Percentiles rank a stretch among this genome's conserved stretches.
Conservation (phyloP, 2,888 invertebrate genomes). For the Nephrotoma flavescens region DNA sequence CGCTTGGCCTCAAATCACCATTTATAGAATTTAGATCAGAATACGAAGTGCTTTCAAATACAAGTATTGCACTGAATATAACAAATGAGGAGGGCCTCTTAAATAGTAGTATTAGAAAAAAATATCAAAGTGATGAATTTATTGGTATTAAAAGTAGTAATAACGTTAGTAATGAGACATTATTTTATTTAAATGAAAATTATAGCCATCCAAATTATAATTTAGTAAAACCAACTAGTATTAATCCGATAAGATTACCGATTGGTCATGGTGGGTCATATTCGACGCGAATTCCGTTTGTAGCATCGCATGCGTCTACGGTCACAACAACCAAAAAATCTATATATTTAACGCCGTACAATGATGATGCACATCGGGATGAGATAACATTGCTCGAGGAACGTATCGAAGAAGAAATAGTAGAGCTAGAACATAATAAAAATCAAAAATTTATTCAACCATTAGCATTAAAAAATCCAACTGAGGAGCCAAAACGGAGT, state of each 20-base stretch:
- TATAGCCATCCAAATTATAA: background rate
- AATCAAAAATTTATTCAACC: conserved; percentile 32
- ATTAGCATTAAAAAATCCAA: conserved; percentile 30
- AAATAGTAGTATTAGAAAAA: background rate
- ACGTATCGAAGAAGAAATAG: conserved; percentile 24
- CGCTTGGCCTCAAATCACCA: conserved; percentile 29
- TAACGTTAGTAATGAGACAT: background rate
- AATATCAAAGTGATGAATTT: background rate
- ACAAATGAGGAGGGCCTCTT: conserved; percentile 27
- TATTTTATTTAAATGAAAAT: conserved; percentile 3
- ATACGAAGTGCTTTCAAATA: conserved; percentile 27
- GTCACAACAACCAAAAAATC: background rate
- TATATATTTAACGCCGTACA: background rate
- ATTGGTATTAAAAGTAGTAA: background rate
- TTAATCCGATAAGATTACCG: background rate
- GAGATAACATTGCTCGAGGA: conserved; percentile 14
- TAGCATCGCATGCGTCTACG: background rate
- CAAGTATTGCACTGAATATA: conserved; percentile 28
- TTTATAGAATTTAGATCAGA: conserved; percentile 30
- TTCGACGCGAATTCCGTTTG: background rate
- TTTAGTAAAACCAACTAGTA: background rate
- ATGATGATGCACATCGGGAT: background rate
- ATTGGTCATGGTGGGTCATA: background rate
- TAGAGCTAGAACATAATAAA: conserved; percentile 18
- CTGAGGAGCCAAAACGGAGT: conserved; percentile 19